phyloP scores from a whole-genome alignment of 2,888 invertebrate species.

The Dicyrtomina minuta region DNA sequence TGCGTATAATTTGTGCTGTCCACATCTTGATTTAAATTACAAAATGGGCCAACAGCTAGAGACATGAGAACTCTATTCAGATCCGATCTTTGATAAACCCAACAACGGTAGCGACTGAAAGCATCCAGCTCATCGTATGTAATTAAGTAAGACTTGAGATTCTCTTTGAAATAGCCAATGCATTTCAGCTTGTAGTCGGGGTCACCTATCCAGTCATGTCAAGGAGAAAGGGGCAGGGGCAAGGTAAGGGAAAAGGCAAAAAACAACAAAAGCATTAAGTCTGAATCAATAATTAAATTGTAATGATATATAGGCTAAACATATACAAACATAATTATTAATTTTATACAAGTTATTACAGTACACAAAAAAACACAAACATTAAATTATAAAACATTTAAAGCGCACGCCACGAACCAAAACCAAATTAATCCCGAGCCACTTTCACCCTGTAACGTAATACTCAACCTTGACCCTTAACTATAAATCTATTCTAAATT shows the following conservation, averaged over 20 bases:
- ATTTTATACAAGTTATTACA: too few species aligned
- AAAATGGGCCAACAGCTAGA: conserved; percentile 87
- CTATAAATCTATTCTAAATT: too few species aligned
- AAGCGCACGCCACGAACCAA: neutral
- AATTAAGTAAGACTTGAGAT: conserved; percentile 91
- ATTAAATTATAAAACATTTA: neutral
- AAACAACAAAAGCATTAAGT: conserved; percentile 33
- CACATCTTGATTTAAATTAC: conserved; percentile 85
- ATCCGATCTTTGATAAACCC: conserved; percentile 94
- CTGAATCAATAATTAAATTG: too few species aligned
- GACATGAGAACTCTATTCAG: conserved; percentile 82
- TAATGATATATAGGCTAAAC: too few species aligned
- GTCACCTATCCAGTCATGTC: conserved; percentile 63
- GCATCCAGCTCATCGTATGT: conserved; percentile 96
- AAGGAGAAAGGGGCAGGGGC: too few species aligned
- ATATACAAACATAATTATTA: too few species aligned
- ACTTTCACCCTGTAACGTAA: too few species aligned
- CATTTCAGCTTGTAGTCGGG: conserved; percentile 96
- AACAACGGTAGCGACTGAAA: conserved; percentile 91
- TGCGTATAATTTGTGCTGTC: conserved; percentile 80
- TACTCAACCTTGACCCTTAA: too few species aligned
- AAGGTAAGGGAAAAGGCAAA: too few species aligned
- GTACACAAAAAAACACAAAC: conserved; percentile 1
- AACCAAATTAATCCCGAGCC: too few species aligned
- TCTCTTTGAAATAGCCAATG: conserved; percentile 97